These are phyloP conservation scores for Leptinotarsa texana DNA, from an alignment of 1,140 invertebrate species.

Conservation along the genomic window DNA sequence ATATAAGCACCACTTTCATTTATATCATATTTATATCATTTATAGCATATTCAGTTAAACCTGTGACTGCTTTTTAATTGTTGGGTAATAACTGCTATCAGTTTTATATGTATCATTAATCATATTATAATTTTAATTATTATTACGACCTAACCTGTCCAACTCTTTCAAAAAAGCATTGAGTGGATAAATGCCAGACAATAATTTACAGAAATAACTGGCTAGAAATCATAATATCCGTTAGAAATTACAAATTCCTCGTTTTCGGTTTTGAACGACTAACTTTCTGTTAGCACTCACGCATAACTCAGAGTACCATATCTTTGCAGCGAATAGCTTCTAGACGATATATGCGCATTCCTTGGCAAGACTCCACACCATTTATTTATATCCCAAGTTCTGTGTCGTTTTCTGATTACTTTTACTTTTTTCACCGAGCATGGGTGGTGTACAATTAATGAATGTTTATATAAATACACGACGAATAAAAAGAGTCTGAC, in stretches of 20 bases:
- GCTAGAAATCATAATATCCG: not conserved
- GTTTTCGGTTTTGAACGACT: not conserved
- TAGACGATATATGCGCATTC: slow-evolving; percentile 17
- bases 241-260: not conserved
- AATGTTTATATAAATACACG: slow-evolving; percentile 8
- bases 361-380: slow-evolving; percentile 13
- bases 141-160: no score
- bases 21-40: no score
- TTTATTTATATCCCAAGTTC: slow-evolving; percentile 22
- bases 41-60: no score
- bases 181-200: no score
- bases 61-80: no score
- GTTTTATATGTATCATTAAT: no score
- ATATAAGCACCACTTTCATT: no score
- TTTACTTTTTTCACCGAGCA: slow-evolving; percentile 3
- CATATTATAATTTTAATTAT: no score
- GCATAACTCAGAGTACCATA: slow-evolving; percentile 5
- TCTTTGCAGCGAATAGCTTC: slow-evolving; percentile 14
- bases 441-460: slow-evolving; percentile 8
- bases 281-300: slow-evolving; percentile 1
- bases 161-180: no score
- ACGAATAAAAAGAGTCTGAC: slow-evolving; percentile 2
- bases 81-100: no score
- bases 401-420: slow-evolving; percentile 5
- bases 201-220: not conserved